Evolutionary conservation across 2,888 invertebrate genomes (phyloP), one percentile per base, ranked within the genome.

Genomic region (Drosophila lacicola): DNA sequence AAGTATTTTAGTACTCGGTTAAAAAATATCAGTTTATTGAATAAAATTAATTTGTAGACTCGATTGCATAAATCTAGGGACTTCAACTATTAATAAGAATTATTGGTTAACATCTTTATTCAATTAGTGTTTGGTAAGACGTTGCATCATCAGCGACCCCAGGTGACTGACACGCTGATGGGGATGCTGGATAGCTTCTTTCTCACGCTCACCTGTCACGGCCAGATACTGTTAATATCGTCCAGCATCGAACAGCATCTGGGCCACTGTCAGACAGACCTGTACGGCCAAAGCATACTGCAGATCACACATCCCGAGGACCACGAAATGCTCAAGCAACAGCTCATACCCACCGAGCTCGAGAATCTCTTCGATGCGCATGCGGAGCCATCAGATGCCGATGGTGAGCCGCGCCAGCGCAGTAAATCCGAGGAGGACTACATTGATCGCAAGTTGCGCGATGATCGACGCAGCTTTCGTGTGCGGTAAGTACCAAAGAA

Each of bases 181-280:
- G 95, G 95, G 76, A 93, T 95, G 67, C 92, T 96, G 87, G 96
- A 96, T 78, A 97, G 97, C 37, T 96, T 98, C 90, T 93, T 98
- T 92, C 92, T 98, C 70, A 95, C 97, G 19, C 93, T 97, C 36
- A 96, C 97, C 19, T 94, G 96, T 68, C 94, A 95, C 61, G 98
- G 98, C 17, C 96, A 97, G 91, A 96, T 98, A 85, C 95, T 98
- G 72, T 96, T 96, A 90, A 95, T 97, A 36, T 97, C 98, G 34
- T 95, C 96, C 56, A 96, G 96, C 80, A 95, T 98, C 33, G 97
- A 97, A 91, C 95, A 96, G 84, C 95, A 96, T 84, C 93, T 98
- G 78, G 98, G 98, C 63, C 96, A 98, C 92, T 95, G 96, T 84
- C 96, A 96, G 95, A 95, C 96, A 86, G 97, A 98, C 91, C 93